Evolutionary conservation across 2,113 vertebrate species (phyloP), one percentile per base, ranked within the genome.

Genomic region (Corydoras sp.): DNA sequence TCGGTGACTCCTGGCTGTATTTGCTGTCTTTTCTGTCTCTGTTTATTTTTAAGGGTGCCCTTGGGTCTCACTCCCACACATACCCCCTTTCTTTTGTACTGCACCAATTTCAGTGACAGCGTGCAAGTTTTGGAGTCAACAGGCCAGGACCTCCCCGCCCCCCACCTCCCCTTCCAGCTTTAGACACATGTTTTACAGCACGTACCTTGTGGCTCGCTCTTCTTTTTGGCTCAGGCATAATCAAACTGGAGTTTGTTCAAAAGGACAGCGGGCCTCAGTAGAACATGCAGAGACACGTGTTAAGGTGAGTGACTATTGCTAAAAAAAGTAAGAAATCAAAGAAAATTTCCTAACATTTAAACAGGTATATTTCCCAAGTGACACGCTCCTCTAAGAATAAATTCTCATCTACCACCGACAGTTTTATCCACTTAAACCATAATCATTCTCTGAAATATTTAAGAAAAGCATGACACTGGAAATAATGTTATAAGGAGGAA

Each of bases 161-260:
- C 69, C 70, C 79, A 69, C 65, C 82, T n/a, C 75, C 70, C 51
- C 83, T 56, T 0, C 72, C 43, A 59, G 58, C 48, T 32, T 14
- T 50, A 50, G 14, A 82, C 83, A 81, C 86, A 86, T 90, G 87
- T 86, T 84, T 82, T 24, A 60, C 82, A 73, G 88, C 88, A 89
- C 89, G 87, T 89, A 90, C 86, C 87, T 86, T 72, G 84, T 88
- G 80, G 84, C 81, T 64, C 80, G 77, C 56, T 73, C 58, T 43
- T 75, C 77, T 84, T 77, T 83, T 88, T 89, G 85, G 84, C 85
- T 82, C 85, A 86, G 82, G 84, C 84, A 77, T 79, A 87, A 90
- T 86, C 85, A 89, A 89, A 89, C 86, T 89, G 72, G 62, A 77
- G 73, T 78, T 81, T 86, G 81, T 84, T 85, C 88, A 87, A 85